These are phyloP conservation scores for Pogona vitticeps DNA, from an alignment of 2,113 vertebrate species.

Conservation along the genomic window DNA sequence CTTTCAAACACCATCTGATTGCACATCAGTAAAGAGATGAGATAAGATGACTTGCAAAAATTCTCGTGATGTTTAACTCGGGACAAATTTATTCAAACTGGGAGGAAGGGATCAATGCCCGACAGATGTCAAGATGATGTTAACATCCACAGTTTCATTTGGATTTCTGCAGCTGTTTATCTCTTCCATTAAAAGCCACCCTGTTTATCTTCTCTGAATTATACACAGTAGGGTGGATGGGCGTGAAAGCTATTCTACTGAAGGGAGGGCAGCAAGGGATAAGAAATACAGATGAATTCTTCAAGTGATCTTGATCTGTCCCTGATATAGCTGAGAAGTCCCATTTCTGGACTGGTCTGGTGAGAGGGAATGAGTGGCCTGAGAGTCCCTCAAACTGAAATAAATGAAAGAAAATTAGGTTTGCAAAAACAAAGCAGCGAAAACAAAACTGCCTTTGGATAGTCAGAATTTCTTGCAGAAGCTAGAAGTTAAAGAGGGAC, in stretches of 20 bases:
- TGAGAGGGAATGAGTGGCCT: background rate
- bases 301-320: background rate
- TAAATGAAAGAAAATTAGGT: no score
- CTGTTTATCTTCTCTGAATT: background rate
- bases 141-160: background rate
- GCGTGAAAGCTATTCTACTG: background rate
- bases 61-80: background rate
- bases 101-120: background rate
- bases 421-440: background rate
- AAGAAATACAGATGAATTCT: background rate
- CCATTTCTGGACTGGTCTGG: background rate
- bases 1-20: background rate
- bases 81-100: background rate
- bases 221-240: no score
- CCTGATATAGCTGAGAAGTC: background rate
- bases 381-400: background rate
- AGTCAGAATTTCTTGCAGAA: background rate
- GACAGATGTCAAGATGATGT: background rate
- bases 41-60: background rate
- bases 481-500: background rate
- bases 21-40: background rate
- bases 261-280: background rate
- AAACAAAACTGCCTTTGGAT: no score
- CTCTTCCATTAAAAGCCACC: slow-evolving; percentile 1
- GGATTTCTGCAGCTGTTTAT: background rate